Evolutionary conservation across 92 coral and sea anemone genomes (phyloP).

Genomic region (Epizoanthus rinbou): DNA sequence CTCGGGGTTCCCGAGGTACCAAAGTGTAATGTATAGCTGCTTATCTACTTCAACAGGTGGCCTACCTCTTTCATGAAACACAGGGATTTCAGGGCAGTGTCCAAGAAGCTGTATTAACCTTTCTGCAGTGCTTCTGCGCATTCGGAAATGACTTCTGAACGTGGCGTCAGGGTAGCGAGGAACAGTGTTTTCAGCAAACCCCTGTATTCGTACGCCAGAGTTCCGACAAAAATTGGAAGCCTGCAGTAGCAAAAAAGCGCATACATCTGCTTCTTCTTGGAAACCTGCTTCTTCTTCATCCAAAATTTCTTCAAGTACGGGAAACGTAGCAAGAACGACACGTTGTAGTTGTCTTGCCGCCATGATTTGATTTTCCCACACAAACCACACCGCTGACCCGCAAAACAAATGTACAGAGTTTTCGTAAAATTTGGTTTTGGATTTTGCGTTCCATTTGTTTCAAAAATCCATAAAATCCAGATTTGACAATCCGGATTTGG

Average conservation of each 20-base stretch:
- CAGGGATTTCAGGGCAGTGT: constrained; percentile 28
- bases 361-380: constrained; percentile 7
- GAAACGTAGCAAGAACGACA: constrained; percentile 19
- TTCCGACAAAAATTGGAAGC: constrained; percentile 16
- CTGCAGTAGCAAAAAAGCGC: constrained; percentile 25
- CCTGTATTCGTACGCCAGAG: constrained; percentile 25
- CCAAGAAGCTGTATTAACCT: constrained; percentile 1
- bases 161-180: constrained; percentile 29
- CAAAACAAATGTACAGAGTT: constrained; percentile 4
- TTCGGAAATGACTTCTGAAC: constrained; percentile 45
- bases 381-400: constrained; percentile 26
- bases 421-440: constrained; percentile 26
- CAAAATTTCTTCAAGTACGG: constrained; percentile 18
- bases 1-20: constrained; percentile 62
- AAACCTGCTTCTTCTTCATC: constrained; percentile 35
- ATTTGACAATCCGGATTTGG: too few species aligned
- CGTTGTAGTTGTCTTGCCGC: constrained; percentile 27
- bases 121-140: constrained; percentile 37
- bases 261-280: constrained; percentile 22
- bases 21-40: constrained; percentile 47
- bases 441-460: constrained; percentile 31
- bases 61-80: constrained; percentile 19
- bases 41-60: constrained; percentile 46
- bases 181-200: constrained; percentile 44
- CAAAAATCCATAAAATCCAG: too few species aligned